phyloP scores from a whole-genome alignment of 2,888 invertebrate species.

The Plutella xylostella region DNA sequence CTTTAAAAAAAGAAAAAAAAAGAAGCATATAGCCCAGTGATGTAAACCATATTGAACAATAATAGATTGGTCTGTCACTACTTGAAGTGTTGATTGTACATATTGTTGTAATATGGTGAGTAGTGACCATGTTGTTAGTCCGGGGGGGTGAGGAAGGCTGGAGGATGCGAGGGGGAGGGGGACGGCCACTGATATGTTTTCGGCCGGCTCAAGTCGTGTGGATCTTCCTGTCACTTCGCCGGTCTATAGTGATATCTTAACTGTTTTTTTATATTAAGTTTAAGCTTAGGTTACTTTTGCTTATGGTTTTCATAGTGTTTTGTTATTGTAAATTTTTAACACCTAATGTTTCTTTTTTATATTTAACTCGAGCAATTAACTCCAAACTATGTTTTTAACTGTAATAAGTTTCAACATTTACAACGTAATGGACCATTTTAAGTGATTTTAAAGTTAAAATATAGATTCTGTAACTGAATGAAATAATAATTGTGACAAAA shows the following conservation, averaged over 20 bases:
- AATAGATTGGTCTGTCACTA: neutral
- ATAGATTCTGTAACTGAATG: neutral
- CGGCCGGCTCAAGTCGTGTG: conserved; percentile 60
- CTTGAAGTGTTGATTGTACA: conserved; percentile 4
- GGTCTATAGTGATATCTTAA: conserved; percentile 46
- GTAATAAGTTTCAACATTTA: conserved; percentile 33
- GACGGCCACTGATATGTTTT: conserved; percentile 68
- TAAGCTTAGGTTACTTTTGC: conserved; percentile 41
- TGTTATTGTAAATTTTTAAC: conserved; percentile 64
- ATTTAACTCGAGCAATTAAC: conserved; percentile 45
- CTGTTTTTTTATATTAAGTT: conserved; percentile 60
- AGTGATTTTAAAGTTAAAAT: neutral
- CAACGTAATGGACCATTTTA: conserved; percentile 40
- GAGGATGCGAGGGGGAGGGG: neutral
- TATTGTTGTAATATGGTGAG: conserved; percentile 3
- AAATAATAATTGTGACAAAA: neutral
- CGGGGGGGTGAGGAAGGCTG: neutral
- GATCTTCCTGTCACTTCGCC: neutral
- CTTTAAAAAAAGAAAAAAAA: conserved; percentile 17
- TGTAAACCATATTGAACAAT: neutral
- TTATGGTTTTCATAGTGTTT: conserved; percentile 59
- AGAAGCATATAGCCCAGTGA: conserved; percentile 2
- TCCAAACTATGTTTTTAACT: conserved; percentile 40
- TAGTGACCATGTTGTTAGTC: conserved; percentile 8
- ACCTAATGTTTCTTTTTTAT: conserved; percentile 40